phyloP scores from a whole-genome alignment of 2,113 vertebrate genomes.

The Platichthys flesus region DNA sequence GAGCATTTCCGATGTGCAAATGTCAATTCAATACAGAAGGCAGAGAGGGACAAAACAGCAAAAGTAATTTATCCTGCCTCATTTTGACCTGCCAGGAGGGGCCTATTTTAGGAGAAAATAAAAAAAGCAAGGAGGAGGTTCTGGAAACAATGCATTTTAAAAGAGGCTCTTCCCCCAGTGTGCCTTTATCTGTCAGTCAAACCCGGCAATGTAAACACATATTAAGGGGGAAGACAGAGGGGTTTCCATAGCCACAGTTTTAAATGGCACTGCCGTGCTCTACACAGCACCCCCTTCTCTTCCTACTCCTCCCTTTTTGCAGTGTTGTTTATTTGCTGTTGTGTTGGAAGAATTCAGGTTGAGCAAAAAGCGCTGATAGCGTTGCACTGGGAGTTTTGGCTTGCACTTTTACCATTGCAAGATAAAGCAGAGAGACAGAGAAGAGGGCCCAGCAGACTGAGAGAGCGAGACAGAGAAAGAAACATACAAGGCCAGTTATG shows the following conservation, averaged over 20 bases:
- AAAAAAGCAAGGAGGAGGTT: slow-evolving; percentile 57
- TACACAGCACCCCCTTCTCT: slow-evolving; percentile 18
- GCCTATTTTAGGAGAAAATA: slow-evolving; percentile 71
- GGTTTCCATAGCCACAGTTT: slow-evolving; percentile 75
- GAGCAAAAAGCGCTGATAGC: slow-evolving; percentile 54
- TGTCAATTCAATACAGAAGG: slow-evolving; percentile 48
- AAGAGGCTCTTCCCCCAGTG: slow-evolving; percentile 66
- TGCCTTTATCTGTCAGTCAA: slow-evolving; percentile 75
- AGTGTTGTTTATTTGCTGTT: slow-evolving; percentile 63
- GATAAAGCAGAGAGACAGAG: slow-evolving; percentile 59
- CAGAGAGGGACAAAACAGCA: slow-evolving; percentile 50
- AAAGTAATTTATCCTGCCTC: slow-evolving; percentile 66
- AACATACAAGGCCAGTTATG: slow-evolving; percentile 80
- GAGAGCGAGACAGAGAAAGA: slow-evolving; percentile 29
- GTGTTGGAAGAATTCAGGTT: slow-evolving; percentile 55
- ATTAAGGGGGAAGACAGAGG: slow-evolving; percentile 59
- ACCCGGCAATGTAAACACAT: slow-evolving; percentile 68
- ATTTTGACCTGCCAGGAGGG: slow-evolving; percentile 58
- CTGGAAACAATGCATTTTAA: slow-evolving; percentile 73
- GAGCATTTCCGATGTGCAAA: slow-evolving; percentile 49
- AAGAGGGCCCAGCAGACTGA: slow-evolving; percentile 69
- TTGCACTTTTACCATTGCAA: slow-evolving; percentile 66
- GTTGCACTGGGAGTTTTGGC: slow-evolving; percentile 39
- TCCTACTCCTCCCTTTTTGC: slow-evolving; percentile 4
- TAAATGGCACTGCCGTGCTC: slow-evolving; percentile 55